These are phyloP conservation scores for Taxidea taxus DNA, from an alignment of 2,113 vertebrate genomes.

Conservation along the genomic window DNA sequence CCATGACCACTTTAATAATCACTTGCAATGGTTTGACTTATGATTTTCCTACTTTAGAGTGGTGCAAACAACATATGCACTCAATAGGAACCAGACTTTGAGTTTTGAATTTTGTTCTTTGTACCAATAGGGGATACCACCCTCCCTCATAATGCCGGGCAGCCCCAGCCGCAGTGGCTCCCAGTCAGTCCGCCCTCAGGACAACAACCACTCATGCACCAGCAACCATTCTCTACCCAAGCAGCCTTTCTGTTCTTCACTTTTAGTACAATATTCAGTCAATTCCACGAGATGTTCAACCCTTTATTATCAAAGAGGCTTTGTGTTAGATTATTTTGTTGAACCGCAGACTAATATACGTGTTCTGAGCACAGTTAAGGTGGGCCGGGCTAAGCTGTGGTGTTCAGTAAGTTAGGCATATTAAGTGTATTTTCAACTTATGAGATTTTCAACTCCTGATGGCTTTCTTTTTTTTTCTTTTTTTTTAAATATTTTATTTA, in stretches of 20 bases:
- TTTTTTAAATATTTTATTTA: no score
- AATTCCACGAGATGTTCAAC: not conserved
- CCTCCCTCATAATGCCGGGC: not conserved
- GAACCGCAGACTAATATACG: not conserved
- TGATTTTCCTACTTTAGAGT: not conserved
- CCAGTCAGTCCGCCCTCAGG: not conserved
- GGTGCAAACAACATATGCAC: not conserved
- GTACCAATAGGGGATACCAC: accelerated
- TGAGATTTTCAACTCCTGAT: not conserved
- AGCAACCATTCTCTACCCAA: not conserved
- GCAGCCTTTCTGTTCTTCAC: not conserved
- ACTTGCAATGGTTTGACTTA: not conserved
- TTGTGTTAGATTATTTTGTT: not conserved
- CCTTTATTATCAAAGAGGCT: not conserved
- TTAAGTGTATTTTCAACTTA: not conserved
- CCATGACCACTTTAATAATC: not conserved
- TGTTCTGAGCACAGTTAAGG: not conserved
- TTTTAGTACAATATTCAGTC: not conserved
- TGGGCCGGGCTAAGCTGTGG: no score
- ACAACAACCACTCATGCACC: not conserved
- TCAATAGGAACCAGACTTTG: not conserved
- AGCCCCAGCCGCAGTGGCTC: not conserved
- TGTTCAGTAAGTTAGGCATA: not conserved
- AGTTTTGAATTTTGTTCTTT: not conserved
- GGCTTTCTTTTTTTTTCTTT: not conserved